A percentile compares a stretch with the other conserved stretches of the same genome.
Conservation (phyloP, 2,797 vertebrate genomes). For the Squalus acanthias region DNA sequence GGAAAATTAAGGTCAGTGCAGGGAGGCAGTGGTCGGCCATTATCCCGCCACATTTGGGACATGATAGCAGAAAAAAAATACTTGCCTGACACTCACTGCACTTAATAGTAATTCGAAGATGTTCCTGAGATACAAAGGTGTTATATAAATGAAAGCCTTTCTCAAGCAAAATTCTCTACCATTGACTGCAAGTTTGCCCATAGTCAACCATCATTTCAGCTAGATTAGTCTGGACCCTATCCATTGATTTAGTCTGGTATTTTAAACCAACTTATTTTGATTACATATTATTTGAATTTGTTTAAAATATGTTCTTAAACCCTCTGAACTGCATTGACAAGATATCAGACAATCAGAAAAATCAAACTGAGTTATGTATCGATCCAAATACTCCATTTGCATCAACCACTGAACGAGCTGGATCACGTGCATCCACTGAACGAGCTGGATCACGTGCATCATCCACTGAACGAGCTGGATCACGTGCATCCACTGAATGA, state of each 20-base stretch:
- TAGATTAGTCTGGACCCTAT: neutral
- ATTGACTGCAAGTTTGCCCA: too few species aligned
- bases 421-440: neutral
- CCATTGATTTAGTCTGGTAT: neutral
- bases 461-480: neutral
- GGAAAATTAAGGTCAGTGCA: too few species aligned
- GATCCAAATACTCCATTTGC: neutral
- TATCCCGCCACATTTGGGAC: too few species aligned
- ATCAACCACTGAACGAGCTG: neutral
- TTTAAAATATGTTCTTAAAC: neutral
- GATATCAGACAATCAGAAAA: neutral
- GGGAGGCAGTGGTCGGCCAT: too few species aligned
- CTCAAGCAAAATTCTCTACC: too few species aligned
- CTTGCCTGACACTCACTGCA: too few species aligned
- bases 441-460: too few species aligned
- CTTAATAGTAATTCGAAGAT: too few species aligned
- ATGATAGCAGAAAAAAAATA: too few species aligned
- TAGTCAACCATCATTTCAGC: neutral
- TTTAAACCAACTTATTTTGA: neutral
- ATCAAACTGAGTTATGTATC: neutral
- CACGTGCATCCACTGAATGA: neutral
- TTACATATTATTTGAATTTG: neutral
- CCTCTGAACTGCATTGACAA: neutral
- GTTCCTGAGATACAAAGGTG: too few species aligned
- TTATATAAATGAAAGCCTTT: too few species aligned